phyloP scores from a whole-genome alignment of 2,797 vertebrate genomes.

The Sebastolobus altivelis region DNA sequence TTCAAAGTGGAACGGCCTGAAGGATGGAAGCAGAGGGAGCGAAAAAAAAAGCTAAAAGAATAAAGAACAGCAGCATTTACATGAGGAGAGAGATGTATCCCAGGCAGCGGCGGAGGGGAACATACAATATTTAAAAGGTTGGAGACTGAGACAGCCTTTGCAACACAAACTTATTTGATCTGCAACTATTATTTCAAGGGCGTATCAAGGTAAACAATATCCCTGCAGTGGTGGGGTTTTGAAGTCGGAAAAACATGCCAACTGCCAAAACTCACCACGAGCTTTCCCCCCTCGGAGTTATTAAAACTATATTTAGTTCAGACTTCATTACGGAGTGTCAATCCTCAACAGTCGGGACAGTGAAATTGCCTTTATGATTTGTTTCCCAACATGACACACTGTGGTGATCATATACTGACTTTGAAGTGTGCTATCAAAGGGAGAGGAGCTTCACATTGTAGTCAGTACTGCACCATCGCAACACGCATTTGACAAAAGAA shows the following conservation, averaged over 20 bases:
- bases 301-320: conserved; percentile 61
- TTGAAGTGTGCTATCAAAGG: conserved; percentile 42
- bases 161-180: conserved; percentile 71
- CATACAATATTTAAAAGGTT: conserved; percentile 78
- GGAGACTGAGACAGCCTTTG: conserved; percentile 62
- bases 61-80: conserved; percentile 69
- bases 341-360: conserved; percentile 31
- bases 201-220: conserved; percentile 73
- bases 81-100: conserved; percentile 63
- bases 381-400: conserved; percentile 30
- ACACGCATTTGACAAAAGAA: background rate
- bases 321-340: conserved; percentile 49
- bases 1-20: conserved; percentile 72
- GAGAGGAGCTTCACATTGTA: background rate
- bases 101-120: conserved; percentile 47
- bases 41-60: conserved; percentile 43
- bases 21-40: conserved; percentile 48
- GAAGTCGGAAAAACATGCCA: conserved; percentile 65
- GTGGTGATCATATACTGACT: conserved; percentile 13
- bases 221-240: conserved; percentile 51
- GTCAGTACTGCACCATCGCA: background rate
- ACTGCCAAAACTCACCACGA: conserved; percentile 53
- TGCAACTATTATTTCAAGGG: conserved; percentile 76
- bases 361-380: conserved; percentile 47
- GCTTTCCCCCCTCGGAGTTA: conserved; percentile 31